phyloP scores from a whole-genome alignment of 1,140 invertebrate species.

The Drosophila azteca region DNA sequence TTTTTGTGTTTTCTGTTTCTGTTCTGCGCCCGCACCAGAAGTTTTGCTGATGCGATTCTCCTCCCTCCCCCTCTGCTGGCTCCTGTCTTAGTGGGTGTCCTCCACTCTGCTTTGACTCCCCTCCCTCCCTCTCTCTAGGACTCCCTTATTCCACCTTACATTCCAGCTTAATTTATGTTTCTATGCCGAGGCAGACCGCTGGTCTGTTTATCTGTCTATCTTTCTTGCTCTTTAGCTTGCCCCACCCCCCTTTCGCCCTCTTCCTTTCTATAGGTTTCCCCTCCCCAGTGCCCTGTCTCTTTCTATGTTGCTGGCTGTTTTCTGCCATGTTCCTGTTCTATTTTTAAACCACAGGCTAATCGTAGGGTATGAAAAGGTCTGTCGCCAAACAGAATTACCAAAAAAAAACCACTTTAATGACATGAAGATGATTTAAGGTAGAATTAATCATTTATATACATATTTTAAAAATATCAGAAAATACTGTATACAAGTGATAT shows the following conservation, averaged over 20 bases:
- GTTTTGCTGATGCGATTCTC: constrained; percentile 44
- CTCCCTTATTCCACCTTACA: constrained; percentile 41
- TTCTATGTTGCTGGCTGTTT: background rate
- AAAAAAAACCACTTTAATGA: too few species aligned
- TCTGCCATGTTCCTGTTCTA: constrained; percentile 11
- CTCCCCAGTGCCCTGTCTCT: too few species aligned
- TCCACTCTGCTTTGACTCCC: background rate
- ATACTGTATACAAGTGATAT: too few species aligned
- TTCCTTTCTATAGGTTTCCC: too few species aligned
- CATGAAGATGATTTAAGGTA: too few species aligned
- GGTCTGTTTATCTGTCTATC: constrained; percentile 55
- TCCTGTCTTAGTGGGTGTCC: too few species aligned
- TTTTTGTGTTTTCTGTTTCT: constrained; percentile 40
- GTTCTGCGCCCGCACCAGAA: constrained; percentile 25
- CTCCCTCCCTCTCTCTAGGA: background rate
- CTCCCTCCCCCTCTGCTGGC: background rate
- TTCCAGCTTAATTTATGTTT: constrained; percentile 74
- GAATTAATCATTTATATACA: too few species aligned
- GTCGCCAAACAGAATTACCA: too few species aligned
- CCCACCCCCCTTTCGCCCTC: too few species aligned
- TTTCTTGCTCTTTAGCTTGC: background rate
- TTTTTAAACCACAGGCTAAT: constrained; percentile 1
- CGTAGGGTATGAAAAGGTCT: background rate
- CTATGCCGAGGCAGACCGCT: constrained; percentile 44
- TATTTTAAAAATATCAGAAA: too few species aligned